Evolutionary conservation across 2,113 vertebrate species (phyloP).

Genomic region (Lepisosteus osseus): DNA sequence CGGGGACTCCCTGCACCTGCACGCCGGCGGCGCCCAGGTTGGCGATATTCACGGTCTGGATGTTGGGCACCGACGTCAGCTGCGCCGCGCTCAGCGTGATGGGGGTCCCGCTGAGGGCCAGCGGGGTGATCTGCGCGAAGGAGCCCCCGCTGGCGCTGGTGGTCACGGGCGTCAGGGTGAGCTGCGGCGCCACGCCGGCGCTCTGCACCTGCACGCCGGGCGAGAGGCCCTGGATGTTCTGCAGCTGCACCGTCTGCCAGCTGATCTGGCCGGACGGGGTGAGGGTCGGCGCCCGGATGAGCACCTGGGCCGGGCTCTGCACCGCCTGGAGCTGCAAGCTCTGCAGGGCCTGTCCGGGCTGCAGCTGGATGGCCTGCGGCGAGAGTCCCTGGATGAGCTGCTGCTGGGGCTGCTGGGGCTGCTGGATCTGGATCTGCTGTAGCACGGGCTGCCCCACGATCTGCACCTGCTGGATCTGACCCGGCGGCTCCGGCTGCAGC

Average conservation of each 20-base stretch:
- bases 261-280: constrained; percentile 94
- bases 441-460: constrained; percentile 90
- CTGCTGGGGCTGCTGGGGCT: constrained; percentile 74
- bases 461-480: constrained; percentile 89
- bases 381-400: constrained; percentile 88
- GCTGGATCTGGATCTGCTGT: constrained; percentile 93
- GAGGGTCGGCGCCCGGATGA: constrained; percentile 93
- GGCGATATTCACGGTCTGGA: constrained; percentile 95
- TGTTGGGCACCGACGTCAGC: constrained; percentile 89
- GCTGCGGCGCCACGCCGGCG: constrained; percentile 84
- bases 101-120: constrained; percentile 86
- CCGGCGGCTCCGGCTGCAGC: constrained; percentile 73
- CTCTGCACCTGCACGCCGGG: constrained; percentile 84
- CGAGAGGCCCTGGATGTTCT: constrained; percentile 76
- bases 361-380: constrained; percentile 84
- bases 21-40: constrained; percentile 87
- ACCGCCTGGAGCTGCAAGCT: constrained; percentile 86
- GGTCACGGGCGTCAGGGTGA: constrained; percentile 88
- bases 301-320: constrained; percentile 89
- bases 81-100: constrained; percentile 92
- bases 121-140: constrained; percentile 82
- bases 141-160: constrained; percentile 70
- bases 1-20: constrained; percentile 93
- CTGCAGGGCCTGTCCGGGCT: constrained; percentile 73
- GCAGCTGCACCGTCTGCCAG: constrained; percentile 96